Evolutionary conservation across 1,140 invertebrate species (phyloP).

Genomic region (Trinorchestia longiramus): DNA sequence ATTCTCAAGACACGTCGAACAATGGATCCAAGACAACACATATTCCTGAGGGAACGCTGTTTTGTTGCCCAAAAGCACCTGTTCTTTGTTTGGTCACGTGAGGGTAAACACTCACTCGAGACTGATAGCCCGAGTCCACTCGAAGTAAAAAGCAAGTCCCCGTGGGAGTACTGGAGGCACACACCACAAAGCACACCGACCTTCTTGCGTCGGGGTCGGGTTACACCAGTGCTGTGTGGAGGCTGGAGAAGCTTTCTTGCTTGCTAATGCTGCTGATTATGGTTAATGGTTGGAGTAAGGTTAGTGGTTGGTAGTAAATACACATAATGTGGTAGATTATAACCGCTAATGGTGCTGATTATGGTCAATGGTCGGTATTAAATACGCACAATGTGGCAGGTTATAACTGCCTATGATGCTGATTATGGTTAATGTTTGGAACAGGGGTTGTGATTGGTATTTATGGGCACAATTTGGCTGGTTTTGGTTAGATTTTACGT

Average conservation of each 20-base stretch:
- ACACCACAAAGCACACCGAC: not conserved
- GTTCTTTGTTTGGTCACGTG: slow-evolving; percentile 16
- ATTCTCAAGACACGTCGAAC: not conserved
- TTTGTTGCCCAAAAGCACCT: not conserved
- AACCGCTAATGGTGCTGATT: too few species aligned
- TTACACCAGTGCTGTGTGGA: not conserved
- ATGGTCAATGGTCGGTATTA: not conserved
- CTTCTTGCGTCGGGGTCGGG: not conserved
- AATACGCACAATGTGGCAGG: not conserved
- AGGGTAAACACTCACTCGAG: too few species aligned
- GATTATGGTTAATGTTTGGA: too few species aligned
- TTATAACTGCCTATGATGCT: too few species aligned
- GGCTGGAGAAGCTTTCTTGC: not conserved
- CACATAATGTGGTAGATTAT: too few species aligned
- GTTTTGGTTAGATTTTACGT: too few species aligned
- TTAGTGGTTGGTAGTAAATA: too few species aligned
- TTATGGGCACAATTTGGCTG: too few species aligned
- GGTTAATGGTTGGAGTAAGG: too few species aligned
- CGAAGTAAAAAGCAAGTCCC: not conserved
- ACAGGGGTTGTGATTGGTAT: too few species aligned
- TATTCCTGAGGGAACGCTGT: not conserved
- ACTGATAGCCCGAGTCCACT: not conserved
- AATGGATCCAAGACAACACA: not conserved
- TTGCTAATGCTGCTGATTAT: too few species aligned
- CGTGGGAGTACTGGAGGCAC: not conserved